Base-by-base conservation (phyloP, 37 sponge, comb jelly and placozoan species). In the Lycopodina hypogea region DNA sequence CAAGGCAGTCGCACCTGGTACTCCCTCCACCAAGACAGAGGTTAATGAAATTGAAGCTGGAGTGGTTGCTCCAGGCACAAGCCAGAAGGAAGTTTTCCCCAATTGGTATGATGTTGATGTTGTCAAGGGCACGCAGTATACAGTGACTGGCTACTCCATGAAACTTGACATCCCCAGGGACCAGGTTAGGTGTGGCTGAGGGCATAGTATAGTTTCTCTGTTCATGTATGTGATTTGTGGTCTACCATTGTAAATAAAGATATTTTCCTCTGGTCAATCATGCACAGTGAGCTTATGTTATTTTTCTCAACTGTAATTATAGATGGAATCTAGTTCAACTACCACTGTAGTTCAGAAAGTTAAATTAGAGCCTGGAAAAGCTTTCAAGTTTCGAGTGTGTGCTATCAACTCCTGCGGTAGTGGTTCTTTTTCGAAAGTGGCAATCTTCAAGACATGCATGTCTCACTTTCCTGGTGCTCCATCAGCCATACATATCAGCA, bases 391-490 rank as follows among this genome's bases (percentile, higher is more conserved):
- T 56, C 78, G 99, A 2, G 95, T 98, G 42, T 92, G 95, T 42
- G 99, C 91, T 28, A 88, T 98, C 68, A 98, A 98, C 78, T 87
- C 90, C 2, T 95, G 93, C 66, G 99, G 99, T 12, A 78, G 84
- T 81, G 96, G 99, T 8, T 83, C 88, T 29, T 95, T 93, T 76
- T 89, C 90, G 63, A 96, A 98, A 15, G 78, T 95, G 40, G 87
- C 99, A 24, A 96, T 96, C 9, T 98, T 98, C 90, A 98, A 98
- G 83, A 98, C 99, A 11, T 98, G 99, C 62, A 83, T 98, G 82
- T 96, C 99, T 30, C 96, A 92, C 0, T 98, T 95, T 75, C 99
- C 99, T 30, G 99, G 99, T 22, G 99, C 99, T 28, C 99, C 99
- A 2, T 90, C 92, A 40, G 93, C 99, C 51, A 98, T 98, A 51